These are phyloP conservation scores for Spongia lamella DNA, from an alignment of 37 sponge, comb jelly and placozoan species.

Conservation along the genomic window DNA sequence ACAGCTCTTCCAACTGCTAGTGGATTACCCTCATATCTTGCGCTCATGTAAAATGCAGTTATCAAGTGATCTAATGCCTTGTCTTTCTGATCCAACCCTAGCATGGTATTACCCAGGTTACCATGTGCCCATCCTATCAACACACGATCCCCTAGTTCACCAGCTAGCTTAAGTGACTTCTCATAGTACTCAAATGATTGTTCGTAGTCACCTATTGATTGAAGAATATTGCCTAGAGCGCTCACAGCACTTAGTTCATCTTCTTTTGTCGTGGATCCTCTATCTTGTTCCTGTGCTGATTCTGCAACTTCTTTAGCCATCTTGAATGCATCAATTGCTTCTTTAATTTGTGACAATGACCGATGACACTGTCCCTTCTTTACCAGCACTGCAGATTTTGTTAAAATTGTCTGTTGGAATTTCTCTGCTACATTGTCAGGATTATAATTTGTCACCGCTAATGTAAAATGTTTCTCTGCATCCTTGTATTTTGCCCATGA, in stretches of 20 bases:
- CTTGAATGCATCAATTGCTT: too few relatives aligned
- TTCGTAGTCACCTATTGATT: constrained; percentile 46
- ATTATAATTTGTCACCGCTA: too few relatives aligned
- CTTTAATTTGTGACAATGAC: too few relatives aligned
- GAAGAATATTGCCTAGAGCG: constrained; percentile 71
- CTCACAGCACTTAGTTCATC: constrained; percentile 39
- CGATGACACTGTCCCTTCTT: too few relatives aligned
- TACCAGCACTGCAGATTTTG: too few relatives aligned
- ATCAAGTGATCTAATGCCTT: constrained; percentile 55
- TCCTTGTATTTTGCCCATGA: too few relatives aligned
- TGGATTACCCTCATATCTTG: constrained; percentile 41
- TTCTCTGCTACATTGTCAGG: too few relatives aligned
- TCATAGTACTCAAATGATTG: constrained; percentile 51
- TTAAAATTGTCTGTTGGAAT: too few relatives aligned
- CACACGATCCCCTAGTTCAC: constrained; percentile 30
- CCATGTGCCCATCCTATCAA: constrained; percentile 79
- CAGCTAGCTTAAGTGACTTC: constrained; percentile 24
- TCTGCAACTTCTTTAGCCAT: too few relatives aligned
- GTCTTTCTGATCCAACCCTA: constrained; percentile 51
- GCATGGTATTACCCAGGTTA: constrained; percentile 72
- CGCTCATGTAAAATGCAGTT: constrained; percentile 44
- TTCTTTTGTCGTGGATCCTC: neutral
- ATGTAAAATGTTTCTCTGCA: too few relatives aligned
- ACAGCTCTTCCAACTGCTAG: constrained; percentile 60
- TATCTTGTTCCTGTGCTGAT: too few relatives aligned